Evolutionary conservation across 2,888 invertebrate species (phyloP).

Genomic region (Melangyna quadrimaculata): DNA sequence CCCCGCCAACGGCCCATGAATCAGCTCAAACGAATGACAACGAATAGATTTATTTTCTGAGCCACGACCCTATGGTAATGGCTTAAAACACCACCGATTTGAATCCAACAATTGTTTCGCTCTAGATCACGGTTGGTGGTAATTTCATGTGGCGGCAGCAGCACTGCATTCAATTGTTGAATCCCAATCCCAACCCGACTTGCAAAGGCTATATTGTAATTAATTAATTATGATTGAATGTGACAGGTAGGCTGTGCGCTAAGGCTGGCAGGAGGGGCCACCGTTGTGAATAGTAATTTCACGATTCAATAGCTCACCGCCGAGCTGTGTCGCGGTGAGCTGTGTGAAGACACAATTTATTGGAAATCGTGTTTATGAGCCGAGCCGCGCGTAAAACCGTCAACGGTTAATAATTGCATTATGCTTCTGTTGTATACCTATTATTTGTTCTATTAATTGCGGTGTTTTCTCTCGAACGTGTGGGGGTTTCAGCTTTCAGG

Average conservation of each 20-base stretch:
- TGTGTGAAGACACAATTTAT: slow-evolving; percentile 57
- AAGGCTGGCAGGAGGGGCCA: slow-evolving; percentile 65
- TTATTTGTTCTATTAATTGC: slow-evolving; percentile 6
- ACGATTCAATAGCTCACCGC: slow-evolving; percentile 67
- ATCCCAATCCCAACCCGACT: slow-evolving; percentile 15
- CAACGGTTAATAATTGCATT: slow-evolving; percentile 69
- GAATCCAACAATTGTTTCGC: slow-evolving; percentile 16
- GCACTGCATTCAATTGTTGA: slow-evolving; percentile 25
- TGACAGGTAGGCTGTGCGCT: slow-evolving; percentile 67
- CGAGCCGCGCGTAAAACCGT: slow-evolving; percentile 64
- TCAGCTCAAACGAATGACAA: slow-evolving; percentile 51
- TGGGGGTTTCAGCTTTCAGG: slow-evolving; percentile 40
- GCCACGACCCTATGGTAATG: slow-evolving; percentile 60
- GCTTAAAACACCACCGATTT: slow-evolving; percentile 52
- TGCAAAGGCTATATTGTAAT: slow-evolving; percentile 54
- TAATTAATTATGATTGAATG: slow-evolving; percentile 72
- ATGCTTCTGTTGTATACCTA: slow-evolving; percentile 61
- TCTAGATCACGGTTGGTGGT: slow-evolving; percentile 21
- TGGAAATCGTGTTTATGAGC: slow-evolving; percentile 63
- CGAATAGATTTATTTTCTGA: slow-evolving; percentile 57
- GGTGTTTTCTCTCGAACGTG: not conserved
- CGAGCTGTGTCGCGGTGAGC: not conserved
- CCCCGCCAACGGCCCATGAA: not conserved
- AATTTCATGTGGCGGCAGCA: not conserved
- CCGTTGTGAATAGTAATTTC: slow-evolving; percentile 67